These are phyloP conservation scores for Mechanitis mazaeus DNA, from an alignment of 2,888 invertebrate species.

Conservation along the genomic window DNA sequence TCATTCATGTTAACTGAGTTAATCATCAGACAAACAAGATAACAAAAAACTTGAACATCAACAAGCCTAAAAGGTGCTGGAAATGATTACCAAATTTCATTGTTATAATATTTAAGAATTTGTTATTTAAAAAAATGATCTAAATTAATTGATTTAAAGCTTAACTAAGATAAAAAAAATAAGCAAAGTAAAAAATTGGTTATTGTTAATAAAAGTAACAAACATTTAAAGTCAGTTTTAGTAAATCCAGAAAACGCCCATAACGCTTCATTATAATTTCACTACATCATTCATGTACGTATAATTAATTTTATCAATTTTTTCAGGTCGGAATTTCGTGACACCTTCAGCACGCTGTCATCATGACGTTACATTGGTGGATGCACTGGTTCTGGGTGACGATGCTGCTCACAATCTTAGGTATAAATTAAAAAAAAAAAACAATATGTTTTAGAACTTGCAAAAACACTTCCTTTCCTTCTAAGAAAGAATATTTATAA, in stretches of 20 bases:
- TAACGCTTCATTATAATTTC: too few species aligned
- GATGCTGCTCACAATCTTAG: slow-evolving; percentile 61
- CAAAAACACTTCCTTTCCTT: not conserved
- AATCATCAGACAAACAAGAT: not conserved
- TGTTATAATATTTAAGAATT: too few species aligned
- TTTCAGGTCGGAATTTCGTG: slow-evolving; percentile 42
- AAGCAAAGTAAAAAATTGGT: too few species aligned
- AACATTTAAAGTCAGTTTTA: too few species aligned
- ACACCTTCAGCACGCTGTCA: slow-evolving; percentile 50
- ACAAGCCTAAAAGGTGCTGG: not conserved
- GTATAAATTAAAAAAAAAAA: slow-evolving; percentile 37
- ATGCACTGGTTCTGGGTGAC: slow-evolving; percentile 94
- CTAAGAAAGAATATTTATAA: not conserved
- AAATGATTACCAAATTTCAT: too few species aligned
- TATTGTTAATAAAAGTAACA: too few species aligned
- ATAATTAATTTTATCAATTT: not conserved
- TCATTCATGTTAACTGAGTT: slow-evolving; percentile 8
- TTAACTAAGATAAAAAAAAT: too few species aligned
- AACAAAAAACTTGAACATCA: not conserved
- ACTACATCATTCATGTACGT: too few species aligned
- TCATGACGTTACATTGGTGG: slow-evolving; percentile 92
- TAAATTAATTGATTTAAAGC: too few species aligned
- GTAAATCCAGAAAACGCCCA: too few species aligned
- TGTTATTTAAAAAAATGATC: too few species aligned
- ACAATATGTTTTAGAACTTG: not conserved